Evolutionary conservation across 2,113 vertebrate species (phyloP).

Genomic region (Sceloporus undulatus): DNA sequence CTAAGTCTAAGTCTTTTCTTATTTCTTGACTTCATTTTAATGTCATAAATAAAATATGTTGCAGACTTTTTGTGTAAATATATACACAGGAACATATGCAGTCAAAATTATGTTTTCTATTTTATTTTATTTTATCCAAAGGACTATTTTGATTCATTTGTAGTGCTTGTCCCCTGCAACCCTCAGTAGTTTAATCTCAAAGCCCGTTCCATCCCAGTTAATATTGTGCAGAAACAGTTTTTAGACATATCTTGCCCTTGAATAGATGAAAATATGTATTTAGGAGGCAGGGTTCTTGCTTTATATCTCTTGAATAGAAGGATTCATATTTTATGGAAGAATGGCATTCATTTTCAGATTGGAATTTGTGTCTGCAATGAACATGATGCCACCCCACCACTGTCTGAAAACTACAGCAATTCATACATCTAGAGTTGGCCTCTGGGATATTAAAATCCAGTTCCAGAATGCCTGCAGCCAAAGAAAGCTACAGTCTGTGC

Average conservation of each 20-base stretch:
- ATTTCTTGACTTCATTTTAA: no score
- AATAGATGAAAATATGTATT: not conserved
- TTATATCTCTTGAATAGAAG: not conserved
- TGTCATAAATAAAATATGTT: no score
- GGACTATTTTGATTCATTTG: not conserved
- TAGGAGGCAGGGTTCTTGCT: not conserved
- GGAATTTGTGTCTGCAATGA: not conserved
- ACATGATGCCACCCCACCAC: not conserved
- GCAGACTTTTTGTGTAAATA: no score
- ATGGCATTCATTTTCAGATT: not conserved
- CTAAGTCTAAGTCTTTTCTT: no score
- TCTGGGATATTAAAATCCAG: not conserved
- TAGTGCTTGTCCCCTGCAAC: no score
- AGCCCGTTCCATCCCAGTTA: not conserved
- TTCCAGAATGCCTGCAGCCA: not conserved
- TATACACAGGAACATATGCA: not conserved
- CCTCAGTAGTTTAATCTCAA: no score
- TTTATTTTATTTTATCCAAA: not conserved
- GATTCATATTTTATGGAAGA: not conserved
- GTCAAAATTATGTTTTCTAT: not conserved
- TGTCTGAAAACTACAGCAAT: not conserved
- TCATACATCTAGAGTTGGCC: not conserved
- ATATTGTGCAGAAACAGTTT: not conserved
- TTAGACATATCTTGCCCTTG: not conserved
- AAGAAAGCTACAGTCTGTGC: not conserved